Evolutionary conservation across 2,797 vertebrate genomes (phyloP).

Genomic region (Anabacerthia variegaticeps): DNA sequence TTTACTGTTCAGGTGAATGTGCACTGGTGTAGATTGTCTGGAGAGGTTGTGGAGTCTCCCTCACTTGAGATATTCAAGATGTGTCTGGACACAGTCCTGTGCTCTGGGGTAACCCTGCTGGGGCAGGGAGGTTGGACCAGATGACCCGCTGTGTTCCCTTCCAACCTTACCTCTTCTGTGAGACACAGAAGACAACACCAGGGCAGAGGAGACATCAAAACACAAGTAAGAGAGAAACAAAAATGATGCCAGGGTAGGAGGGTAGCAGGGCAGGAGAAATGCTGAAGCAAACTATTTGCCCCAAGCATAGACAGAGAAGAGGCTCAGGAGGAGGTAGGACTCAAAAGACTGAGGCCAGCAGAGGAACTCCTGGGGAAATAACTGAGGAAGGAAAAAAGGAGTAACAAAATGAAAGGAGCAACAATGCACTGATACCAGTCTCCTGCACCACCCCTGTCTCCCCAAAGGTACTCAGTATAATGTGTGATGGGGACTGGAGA

Average conservation of each 20-base stretch:
- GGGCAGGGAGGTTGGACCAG: not conserved
- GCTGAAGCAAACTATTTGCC: not conserved
- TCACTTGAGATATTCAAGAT: not conserved
- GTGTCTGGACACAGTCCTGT: not conserved
- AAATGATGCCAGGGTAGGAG: not conserved
- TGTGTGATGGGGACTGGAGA: not conserved
- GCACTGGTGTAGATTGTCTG: not conserved
- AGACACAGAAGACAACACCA: not conserved
- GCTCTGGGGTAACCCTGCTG: not conserved
- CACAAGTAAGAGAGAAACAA: not conserved
- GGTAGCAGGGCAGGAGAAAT: not conserved
- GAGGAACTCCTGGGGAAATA: not conserved
- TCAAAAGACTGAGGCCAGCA: not conserved
- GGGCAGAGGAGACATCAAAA: not conserved
- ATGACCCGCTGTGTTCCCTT: not conserved
- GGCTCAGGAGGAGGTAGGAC: not conserved
- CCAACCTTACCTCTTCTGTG: not conserved
- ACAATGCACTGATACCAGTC: no score
- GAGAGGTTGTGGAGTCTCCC: not conserved
- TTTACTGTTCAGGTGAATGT: not conserved
- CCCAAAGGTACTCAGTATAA: not conserved
- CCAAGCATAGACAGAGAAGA: not conserved
- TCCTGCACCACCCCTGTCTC: fast-evolving
- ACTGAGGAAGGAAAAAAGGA: not conserved
- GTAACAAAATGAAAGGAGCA: not conserved